A percentile compares a stretch with the other conserved stretches of the same genome.
These are phyloP conservation scores for Xenopus petersii DNA, from an alignment of 2,797 vertebrate species.

Conservation along the genomic window DNA sequence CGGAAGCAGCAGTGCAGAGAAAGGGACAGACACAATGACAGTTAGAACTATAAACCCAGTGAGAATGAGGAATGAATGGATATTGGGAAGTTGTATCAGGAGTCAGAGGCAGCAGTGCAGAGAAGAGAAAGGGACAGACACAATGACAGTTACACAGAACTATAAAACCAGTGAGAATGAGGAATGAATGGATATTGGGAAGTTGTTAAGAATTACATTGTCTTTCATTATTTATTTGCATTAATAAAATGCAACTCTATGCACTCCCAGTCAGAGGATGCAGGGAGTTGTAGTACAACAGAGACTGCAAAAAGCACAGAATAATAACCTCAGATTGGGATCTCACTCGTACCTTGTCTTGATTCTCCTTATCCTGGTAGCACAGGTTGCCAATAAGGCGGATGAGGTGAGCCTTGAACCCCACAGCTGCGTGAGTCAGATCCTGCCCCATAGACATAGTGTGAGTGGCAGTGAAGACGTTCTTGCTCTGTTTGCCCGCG, in stretches of 20 bases:
- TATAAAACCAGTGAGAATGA: too few species aligned
- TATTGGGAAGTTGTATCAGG: too few species aligned
- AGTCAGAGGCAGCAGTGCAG: too few species aligned
- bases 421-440: conserved; percentile 67
- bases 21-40: too few species aligned
- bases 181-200: too few species aligned
- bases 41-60: too few species aligned
- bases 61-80: too few species aligned
- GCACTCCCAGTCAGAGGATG: not conserved
- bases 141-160: too few species aligned
- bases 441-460: conserved; percentile 64
- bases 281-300: not conserved
- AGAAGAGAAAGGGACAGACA: too few species aligned
- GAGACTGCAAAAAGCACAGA: not conserved
- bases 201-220: too few species aligned
- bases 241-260: not conserved
- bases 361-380: conserved; percentile 79
- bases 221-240: too few species aligned
- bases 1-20: too few species aligned
- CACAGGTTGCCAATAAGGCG: conserved; percentile 92
- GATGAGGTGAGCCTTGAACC: conserved; percentile 93
- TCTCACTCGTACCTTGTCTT: conserved; percentile 79
- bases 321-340: not conserved
- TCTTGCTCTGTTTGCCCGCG: conserved; percentile 76
- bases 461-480: conserved; percentile 78